Base-by-base conservation (phyloP, 1,140 invertebrate species). In the Drosophila pseudoananassae region DNA sequence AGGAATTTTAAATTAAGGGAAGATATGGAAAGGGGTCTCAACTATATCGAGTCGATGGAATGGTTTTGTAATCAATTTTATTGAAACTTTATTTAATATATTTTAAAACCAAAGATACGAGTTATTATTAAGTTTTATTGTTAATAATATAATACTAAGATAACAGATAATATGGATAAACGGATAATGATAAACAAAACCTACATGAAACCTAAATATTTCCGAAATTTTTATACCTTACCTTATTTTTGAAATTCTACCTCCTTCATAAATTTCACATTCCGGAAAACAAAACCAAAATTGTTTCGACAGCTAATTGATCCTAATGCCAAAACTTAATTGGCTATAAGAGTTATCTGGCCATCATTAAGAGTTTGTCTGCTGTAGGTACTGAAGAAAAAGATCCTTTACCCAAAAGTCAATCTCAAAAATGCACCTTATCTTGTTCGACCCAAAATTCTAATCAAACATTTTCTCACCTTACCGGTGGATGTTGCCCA, bases 391-490 rank as follows among this genome's bases (percentile, higher is more conserved):
- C 20, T 8, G 23, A 23, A 25, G 20, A 17, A 4, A 23, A 9
- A 46, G 23, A 55, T 68, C 17, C 65, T 36, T 61, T 31, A 38
- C 23, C 31, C 78, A 71, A 70, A 52, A 53, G 57, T 23, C 31
- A 31, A 64, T 47, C 65, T 66, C 20, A 38, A 33, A 40, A 65
- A 66, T 52, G 33, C 25, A n/a, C 27, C 38, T 72, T 57, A 59
- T 72, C 69, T 59, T 71, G 54, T 60, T 52, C 53, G 47, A 71
- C 47, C 66, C 71, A 38, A 56, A 88, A 76, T 80, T 80, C 84
- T 83, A 90, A 90, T 90, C 85, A 90, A 85, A 82, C 81, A 90
- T 87, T 90, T 90, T 90, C 85, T 90, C 85, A 90, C 85, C 87
- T 90, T 56, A 23, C 45, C 46, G 17, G 8, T 10, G 15, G 43